Percentiles rank a stretch among this genome's conserved stretches.
Conservation (phyloP, 2,888 invertebrate species). For the Eristalis arbustorum region DNA sequence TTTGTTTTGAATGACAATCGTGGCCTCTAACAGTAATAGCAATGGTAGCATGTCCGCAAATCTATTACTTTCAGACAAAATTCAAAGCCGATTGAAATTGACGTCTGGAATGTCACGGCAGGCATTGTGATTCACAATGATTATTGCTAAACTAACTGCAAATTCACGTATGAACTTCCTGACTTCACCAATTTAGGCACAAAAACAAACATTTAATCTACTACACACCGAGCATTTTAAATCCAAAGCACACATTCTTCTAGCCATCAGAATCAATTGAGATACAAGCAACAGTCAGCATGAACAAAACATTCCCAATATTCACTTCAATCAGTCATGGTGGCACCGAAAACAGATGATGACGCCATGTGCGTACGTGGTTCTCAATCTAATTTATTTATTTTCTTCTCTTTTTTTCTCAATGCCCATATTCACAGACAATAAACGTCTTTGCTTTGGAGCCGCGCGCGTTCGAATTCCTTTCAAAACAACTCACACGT, state of each 20-base stretch:
- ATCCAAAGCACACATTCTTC: neutral
- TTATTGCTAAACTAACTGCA: neutral
- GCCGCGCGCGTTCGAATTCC: slow-evolving; percentile 3
- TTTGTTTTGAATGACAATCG: neutral
- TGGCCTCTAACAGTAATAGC: no score
- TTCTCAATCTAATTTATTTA: slow-evolving; percentile 2
- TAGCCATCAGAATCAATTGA: neutral
- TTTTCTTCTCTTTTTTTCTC: neutral
- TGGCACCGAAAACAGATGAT: slow-evolving; percentile 51
- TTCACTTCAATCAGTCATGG: slow-evolving; percentile 53
- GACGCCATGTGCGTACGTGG: slow-evolving; percentile 45
- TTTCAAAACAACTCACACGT: neutral
- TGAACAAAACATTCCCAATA: slow-evolving; percentile 28
- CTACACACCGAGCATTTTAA: neutral
- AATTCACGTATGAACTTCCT: neutral
- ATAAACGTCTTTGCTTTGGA: neutral
- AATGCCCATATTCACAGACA: neutral
- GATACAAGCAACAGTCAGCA: neutral
- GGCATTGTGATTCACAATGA: neutral
- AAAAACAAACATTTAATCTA: neutral
- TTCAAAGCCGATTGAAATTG: no score
- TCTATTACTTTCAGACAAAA: neutral
- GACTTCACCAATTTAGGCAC: neutral
- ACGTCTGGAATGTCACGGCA: no score
- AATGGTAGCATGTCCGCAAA: neutral